Conservation (phyloP, 30 jellyfish, hydroid and myxozoan species). For the Chrysaora quinquecirrha region DNA sequence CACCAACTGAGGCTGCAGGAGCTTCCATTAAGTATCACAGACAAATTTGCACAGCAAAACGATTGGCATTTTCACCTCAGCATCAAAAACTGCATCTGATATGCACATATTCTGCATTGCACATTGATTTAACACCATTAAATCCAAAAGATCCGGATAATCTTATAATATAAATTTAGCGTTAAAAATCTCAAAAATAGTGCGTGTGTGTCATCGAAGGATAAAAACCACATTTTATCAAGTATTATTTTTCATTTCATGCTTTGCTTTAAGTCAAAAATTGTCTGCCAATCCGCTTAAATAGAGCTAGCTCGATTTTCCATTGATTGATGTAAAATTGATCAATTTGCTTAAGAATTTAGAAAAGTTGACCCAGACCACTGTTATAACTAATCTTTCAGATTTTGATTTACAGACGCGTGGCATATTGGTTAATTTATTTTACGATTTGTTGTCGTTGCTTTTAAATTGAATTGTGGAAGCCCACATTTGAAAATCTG, state of each 20-base stretch:
- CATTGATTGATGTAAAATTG: neutral
- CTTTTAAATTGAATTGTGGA: too few relatives aligned
- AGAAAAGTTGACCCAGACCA: neutral
- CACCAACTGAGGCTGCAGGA: too few relatives aligned
- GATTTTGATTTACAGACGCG: neutral
- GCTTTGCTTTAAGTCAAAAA: neutral
- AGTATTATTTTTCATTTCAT: neutral
- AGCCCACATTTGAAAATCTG: too few relatives aligned
- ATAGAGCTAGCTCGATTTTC: neutral
- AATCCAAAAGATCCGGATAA: neutral
- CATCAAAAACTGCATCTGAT: neutral
- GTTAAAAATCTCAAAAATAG: neutral
- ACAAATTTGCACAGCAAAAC: too few relatives aligned
- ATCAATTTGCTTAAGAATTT: neutral
- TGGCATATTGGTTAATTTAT: too few relatives aligned
- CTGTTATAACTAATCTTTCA: neutral
- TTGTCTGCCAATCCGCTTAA: neutral
- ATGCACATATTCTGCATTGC: neutral
- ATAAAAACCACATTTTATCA: neutral
- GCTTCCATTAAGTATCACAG: too few relatives aligned
- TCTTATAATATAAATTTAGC: neutral
- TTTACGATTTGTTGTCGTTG: too few relatives aligned
- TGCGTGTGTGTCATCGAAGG: slow-evolving; percentile 5
- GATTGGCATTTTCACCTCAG: neutral
- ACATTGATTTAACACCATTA: neutral